Evolutionary conservation across 2,888 invertebrate species (phyloP), one percentile per base, ranked within the genome.

Genomic region (Rapana venosa): DNA sequence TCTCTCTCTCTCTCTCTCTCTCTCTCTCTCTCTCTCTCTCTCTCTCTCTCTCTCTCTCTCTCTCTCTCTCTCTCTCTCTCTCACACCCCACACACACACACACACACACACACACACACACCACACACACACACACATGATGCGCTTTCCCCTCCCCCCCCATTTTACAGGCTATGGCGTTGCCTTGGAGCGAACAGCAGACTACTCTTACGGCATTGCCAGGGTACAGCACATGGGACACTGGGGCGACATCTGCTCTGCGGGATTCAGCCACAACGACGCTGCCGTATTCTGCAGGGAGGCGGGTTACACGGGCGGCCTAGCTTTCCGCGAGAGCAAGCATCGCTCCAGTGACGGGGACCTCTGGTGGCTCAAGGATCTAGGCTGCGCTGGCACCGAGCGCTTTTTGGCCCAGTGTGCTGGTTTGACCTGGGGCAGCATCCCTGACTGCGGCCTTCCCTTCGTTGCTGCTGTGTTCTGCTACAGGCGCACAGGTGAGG

Each of bases 361-460:
- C 74, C 35, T 89, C 36, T 94, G 95, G 1, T 97, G 97, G 96
- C 97, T 98, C 96, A 92, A 92, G 5, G 90, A 93, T 11, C 92
- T 95, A 36, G 93, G 93, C 90, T 95, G 95, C 90, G 93, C 93
- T 1, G 95, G 95, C 30, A 90, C 90, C n/a, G 95, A 95, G 90
- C 77, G 83, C 0, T 79, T 85, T 20, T 87, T 95, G 61, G 58
- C 90, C 26, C 66, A 77, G 5, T 89, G 89, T 36, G 30, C 47
- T 11, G 77, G 85, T 26, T 56, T 86, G 20, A 56, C 85, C n/a
- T 89, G 89, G 89, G 89, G 89, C 0, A 89, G 85, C 74, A 26
- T 89, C 70, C 85, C 84, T 6, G 30, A 32, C 56, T 89, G 89
- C 30, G 32, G 90, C 90, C n/a, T 91, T 89, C 58, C 91, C 91